Evolutionary conservation across 2,888 invertebrate species (phyloP), one percentile per base, ranked within the genome.

Genomic region (Protophormia terraenovae): DNA sequence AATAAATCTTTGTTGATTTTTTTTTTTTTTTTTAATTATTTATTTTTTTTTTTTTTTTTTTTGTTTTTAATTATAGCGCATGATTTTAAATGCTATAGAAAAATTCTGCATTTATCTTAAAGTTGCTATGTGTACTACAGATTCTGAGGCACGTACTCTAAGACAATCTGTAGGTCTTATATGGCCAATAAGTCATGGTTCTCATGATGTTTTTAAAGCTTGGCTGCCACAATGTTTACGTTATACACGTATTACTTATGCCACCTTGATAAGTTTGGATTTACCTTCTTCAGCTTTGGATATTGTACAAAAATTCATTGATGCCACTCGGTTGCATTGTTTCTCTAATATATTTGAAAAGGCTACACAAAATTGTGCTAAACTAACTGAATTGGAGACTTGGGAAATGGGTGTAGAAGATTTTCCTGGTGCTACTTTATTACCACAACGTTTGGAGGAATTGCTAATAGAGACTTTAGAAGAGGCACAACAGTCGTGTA

Each of bases 391-490:
- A 38, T 94, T 94, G 87, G 98, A 98, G 93, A 96, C 95, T 0
- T 98, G 98, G 98, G 95, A 95, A 89, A 95, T 98, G 84, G 96
- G 97, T 87, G 96, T 97, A 89, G 96, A 97, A 87, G 96, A 96
- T 89, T 96, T 96, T 90, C 97, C 97, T 2, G 97, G 97, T 16
- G 96, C 97, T 12, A 98, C 98, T 0, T 94, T 93, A 82, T 83
- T 96, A 94, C 97, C 97, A 5, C 94, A 95, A 4, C 93, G 95
- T 80, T 95, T 97, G 90, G 96, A 97, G 90, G 94, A 95, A 87
- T 94, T 96, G 86, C 94, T 97, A 3, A 94, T 95, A 88, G 96
- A 96, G 89, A 95, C 96, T 0, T 93, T 96, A n/a, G 94, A 96
- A 92, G 93, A 94, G 60, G 94, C 95, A 5, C 94, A 94, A 87